Conservation (phyloP, 37 sponge, comb jelly and placozoan species). For the Beroe ovata region DNA sequence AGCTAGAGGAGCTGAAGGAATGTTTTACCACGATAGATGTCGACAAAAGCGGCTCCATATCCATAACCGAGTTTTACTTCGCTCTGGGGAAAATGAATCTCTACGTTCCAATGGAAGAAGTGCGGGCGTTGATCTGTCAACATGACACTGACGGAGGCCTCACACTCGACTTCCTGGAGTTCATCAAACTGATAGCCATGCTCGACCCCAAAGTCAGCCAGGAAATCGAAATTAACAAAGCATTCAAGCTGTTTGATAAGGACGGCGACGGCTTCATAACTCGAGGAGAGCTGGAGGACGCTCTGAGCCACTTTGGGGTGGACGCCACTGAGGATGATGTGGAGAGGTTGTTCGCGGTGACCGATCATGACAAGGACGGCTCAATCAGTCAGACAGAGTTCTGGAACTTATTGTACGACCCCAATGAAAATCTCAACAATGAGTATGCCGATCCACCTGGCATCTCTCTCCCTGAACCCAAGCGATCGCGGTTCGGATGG, state of each 20-base stretch:
- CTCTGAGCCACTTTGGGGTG: neutral
- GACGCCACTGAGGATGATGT: slow-evolving; percentile 9
- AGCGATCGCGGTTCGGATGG: neutral
- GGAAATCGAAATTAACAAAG: slow-evolving; percentile 66
- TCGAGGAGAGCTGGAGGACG: slow-evolving; percentile 10
- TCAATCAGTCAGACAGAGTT: slow-evolving; percentile 48
- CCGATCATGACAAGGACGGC: slow-evolving; percentile 21
- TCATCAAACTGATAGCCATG: slow-evolving; percentile 42
- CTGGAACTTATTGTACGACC: slow-evolving; percentile 12
- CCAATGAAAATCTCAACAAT: neutral
- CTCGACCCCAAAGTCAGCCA: slow-evolving; percentile 33
- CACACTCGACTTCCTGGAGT: slow-evolving; percentile 26
- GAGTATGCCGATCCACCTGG: neutral
- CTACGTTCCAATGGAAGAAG: slow-evolving; percentile 24
- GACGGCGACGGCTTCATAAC: slow-evolving; percentile 28
- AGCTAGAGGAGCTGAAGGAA: slow-evolving; percentile 5
- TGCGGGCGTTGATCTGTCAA: slow-evolving; percentile 12
- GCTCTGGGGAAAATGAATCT: slow-evolving; percentile 36
- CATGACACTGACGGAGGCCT: slow-evolving; percentile 30
- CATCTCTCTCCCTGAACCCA: neutral
- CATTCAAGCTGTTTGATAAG: slow-evolving; percentile 49
- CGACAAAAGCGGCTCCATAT: slow-evolving; percentile 31
- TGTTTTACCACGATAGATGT: neutral
- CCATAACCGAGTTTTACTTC: slow-evolving; percentile 3
- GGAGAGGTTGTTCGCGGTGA: slow-evolving; percentile 11